Percentiles rank a stretch among this genome's conserved stretches.
Conservation (phyloP, 2,888 invertebrate genomes). For the Torymus aiolomorphi region DNA sequence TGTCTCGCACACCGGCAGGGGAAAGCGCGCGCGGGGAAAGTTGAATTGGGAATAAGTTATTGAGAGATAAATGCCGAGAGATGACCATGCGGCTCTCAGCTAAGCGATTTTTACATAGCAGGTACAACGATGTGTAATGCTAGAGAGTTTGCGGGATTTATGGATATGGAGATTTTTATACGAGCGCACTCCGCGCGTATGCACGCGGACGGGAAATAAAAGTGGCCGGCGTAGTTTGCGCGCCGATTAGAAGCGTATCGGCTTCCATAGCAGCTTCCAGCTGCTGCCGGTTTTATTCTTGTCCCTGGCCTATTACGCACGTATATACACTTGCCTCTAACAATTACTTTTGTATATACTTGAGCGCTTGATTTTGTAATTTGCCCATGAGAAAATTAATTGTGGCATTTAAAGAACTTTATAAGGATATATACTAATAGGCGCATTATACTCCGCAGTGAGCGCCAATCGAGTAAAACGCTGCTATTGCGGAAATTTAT, state of each 20-base stretch:
- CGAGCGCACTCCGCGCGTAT: neutral
- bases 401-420: too few relatives aligned
- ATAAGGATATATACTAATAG: too few relatives aligned
- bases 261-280: too few relatives aligned
- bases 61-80: neutral
- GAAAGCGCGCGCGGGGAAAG: slow-evolving; percentile 20
- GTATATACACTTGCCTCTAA: neutral
- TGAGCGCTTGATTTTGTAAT: neutral
- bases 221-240: too few relatives aligned
- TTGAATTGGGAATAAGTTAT: slow-evolving; percentile 10
- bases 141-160: slow-evolving; percentile 11
- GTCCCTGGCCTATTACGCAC: neutral
- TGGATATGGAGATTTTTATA: neutral
- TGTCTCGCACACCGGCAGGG: neutral
- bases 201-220: neutral
- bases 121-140: neutral
- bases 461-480: too few relatives aligned
- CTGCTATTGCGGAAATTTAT: too few relatives aligned
- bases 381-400: too few relatives aligned
- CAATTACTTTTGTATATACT: neutral
- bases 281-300: neutral
- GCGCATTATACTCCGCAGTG: too few relatives aligned
- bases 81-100: too few relatives aligned
- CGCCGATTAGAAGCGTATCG: too few relatives aligned
- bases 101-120: too few relatives aligned